Evolutionary conservation across 2,797 vertebrate species (phyloP).

Genomic region (Rhinophrynus dorsalis): DNA sequence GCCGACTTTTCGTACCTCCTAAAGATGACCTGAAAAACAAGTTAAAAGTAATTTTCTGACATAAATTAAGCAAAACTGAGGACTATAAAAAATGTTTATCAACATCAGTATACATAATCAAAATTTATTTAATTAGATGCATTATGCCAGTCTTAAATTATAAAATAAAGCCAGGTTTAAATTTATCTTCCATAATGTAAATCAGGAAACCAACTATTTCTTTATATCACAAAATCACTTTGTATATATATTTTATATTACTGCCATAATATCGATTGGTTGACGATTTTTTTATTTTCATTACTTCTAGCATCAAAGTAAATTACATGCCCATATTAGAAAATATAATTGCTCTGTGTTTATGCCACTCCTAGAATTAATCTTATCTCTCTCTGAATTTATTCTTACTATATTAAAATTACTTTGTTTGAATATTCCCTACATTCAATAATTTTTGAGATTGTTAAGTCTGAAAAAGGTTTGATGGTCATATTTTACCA

Average conservation of each 20-base stretch:
- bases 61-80: constrained; percentile 5
- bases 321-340: neutral
- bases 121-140: constrained; percentile 32
- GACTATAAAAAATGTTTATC: constrained; percentile 10
- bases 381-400: too few species aligned
- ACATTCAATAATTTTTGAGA: too few species aligned
- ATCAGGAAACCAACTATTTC: constrained; percentile 7
- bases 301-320: neutral
- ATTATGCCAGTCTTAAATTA: constrained; percentile 5
- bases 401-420: too few species aligned
- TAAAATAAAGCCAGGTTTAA: neutral
- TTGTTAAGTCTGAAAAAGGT: too few species aligned
- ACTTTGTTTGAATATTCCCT: too few species aligned
- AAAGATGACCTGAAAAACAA: neutral
- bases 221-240: neutral
- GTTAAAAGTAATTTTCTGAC: neutral
- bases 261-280: neutral
- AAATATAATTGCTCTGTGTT: neutral
- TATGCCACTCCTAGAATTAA: too few species aligned
- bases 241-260: neutral
- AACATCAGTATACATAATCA: constrained; percentile 26
- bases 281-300: neutral
- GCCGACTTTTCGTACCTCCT: neutral
- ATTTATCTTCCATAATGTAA: constrained; percentile 11
- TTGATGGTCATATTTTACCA: too few species aligned